Base-by-base conservation (phyloP, 1,140 invertebrate species). In the Habropoda laboriosa region DNA sequence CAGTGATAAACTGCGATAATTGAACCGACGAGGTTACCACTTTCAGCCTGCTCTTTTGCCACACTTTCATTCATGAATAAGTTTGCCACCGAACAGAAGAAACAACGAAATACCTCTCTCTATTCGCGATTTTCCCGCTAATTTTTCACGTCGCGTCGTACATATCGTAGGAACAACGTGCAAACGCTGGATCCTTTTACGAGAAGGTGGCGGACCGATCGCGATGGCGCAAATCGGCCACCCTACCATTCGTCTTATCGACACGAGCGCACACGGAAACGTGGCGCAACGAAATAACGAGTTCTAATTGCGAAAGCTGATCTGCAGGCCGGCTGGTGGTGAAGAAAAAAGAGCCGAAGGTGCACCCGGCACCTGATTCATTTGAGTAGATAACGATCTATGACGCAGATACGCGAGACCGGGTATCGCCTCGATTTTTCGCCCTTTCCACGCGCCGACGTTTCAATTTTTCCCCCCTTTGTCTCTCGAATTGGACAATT, bases 221-320 rank as follows among this genome's bases (percentile, higher is more conserved):
- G 66, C 72, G 72, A 67, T 82, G 68, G 83, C 79, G 83, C 79
- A 79, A 81, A 86, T 85, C 83, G 64, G 70, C 35, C 73, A 79
- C 82, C 47, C 58, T 76, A 64, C 66, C 80, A 61, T 71, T 55
- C 80, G 85, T 87, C 85, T 87, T 87, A 87, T 87, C 86, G 86
- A 77, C 83, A 47, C 82, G 70, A 80, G 78, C 71, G 75, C 79
- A 90, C 80, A 87, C 90, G 90, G 90, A 91, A 91, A 90, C 80
- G 82, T 87, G 88, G 81, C 86, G 87, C 90, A 92, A 92, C 89
- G 89, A 92, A 91, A 92, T 92, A 91, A 91, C 91, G 77, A 92
- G 90, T 92, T 91, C 86, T 90, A 90, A 91, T 92, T 92, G 90
- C 91, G 90, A 90, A 92, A 92, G 82, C 86, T 78, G 86, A 86